Conservation (phyloP, 30 jellyfish, hydroid and myxozoan genomes). For the Turritopsis dohrnii region DNA sequence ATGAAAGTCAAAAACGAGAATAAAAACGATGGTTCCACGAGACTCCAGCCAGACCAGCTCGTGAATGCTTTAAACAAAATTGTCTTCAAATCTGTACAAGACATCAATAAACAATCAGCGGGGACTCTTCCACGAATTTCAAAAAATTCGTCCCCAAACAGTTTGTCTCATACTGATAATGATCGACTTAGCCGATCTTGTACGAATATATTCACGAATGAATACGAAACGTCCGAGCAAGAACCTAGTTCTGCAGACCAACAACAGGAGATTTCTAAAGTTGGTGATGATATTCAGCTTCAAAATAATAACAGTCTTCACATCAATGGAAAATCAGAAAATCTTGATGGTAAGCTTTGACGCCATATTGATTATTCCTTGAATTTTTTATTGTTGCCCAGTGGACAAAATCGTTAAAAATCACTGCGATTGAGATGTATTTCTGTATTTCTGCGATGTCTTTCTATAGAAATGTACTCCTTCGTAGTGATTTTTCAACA, state of each 20-base stretch:
- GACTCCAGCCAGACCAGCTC: not conserved
- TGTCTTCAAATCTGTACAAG: not conserved
- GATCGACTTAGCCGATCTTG: not conserved
- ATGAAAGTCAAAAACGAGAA: not conserved
- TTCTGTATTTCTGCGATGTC: no score
- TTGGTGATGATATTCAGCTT: not conserved
- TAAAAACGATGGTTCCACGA: not conserved
- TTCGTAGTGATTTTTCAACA: no score
- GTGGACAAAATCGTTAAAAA: no score
- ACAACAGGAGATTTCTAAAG: not conserved
- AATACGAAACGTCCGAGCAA: not conserved
- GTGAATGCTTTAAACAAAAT: not conserved
- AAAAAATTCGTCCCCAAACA: not conserved
- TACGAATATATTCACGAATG: not conserved
- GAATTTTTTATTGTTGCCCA: no score
- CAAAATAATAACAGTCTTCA: not conserved
- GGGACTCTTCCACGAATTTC: not conserved
- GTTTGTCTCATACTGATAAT: not conserved
- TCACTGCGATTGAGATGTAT: no score
- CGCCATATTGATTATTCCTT: not conserved
- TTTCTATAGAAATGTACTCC: no score
- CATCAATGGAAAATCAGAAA: not conserved
- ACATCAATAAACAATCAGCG: not conserved
- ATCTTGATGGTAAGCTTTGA: not conserved
- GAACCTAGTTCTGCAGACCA: not conserved